These are phyloP conservation scores for Priocnemis perturbator DNA, from an alignment of 2,888 invertebrate species.

Conservation along the genomic window DNA sequence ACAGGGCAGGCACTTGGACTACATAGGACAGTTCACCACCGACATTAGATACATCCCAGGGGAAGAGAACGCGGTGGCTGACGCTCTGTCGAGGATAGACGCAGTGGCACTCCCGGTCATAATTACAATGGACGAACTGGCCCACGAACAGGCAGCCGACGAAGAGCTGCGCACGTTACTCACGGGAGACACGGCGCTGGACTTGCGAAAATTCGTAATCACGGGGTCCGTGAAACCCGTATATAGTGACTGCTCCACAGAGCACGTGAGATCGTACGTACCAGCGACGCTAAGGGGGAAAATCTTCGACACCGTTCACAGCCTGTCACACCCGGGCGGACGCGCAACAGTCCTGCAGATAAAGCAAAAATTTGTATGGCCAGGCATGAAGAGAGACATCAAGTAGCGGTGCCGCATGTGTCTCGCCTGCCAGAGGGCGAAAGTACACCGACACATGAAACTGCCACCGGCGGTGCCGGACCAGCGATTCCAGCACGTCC, in stretches of 20 bases:
- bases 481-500: constrained; percentile 66
- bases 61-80: too few species aligned
- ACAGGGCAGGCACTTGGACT: background rate
- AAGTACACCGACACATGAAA: too few species aligned
- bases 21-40: background rate
- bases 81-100: too few species aligned
- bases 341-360: background rate
- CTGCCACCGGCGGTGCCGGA: constrained; percentile 54
- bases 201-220: too few species aligned
- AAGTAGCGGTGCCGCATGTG: constrained; percentile 56
- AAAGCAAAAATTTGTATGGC: constrained; percentile 38
- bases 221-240: too few species aligned
- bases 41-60: too few species aligned
- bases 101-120: too few species aligned
- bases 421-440: constrained; percentile 66
- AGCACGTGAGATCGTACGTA: background rate
- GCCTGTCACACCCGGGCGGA: background rate
- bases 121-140: too few species aligned
- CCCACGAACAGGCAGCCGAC: too few species aligned
- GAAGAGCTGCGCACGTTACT: too few species aligned
- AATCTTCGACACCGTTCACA: background rate
- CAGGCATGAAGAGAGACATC: constrained; percentile 37
- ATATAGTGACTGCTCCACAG: too few species aligned
- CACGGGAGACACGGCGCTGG: too few species aligned
- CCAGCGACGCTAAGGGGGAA: background rate